phyloP scores from a whole-genome alignment of 2,888 invertebrate species.

The Acronicta aceris region DNA sequence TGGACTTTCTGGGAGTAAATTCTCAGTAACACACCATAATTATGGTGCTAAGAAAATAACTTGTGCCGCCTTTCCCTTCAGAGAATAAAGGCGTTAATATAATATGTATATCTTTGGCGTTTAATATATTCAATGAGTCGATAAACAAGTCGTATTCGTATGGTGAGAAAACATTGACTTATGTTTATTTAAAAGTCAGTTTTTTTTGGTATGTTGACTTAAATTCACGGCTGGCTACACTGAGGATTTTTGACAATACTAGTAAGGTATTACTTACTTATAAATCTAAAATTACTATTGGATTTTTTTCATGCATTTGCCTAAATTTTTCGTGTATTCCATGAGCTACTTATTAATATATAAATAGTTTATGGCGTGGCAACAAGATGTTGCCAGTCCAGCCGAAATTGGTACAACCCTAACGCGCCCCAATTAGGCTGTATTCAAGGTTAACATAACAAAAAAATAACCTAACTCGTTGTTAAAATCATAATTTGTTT shows the following conservation, averaged over 20 bases:
- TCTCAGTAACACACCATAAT: background rate
- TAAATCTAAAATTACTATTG: too few relatives aligned
- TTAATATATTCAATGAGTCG: background rate
- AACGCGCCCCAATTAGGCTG: too few relatives aligned
- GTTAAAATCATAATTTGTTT: conserved; percentile 22
- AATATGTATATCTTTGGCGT: background rate
- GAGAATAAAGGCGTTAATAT: background rate
- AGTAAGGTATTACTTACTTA: background rate
- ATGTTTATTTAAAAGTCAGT: background rate
- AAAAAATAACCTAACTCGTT: background rate
- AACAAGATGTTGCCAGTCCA: too few relatives aligned
- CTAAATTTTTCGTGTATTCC: too few relatives aligned
- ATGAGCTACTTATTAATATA: too few relatives aligned
- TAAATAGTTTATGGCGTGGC: too few relatives aligned
- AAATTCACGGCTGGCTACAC: background rate
- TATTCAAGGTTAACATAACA: conserved; percentile 7
- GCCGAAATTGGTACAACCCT: too few relatives aligned
- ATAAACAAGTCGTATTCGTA: background rate
- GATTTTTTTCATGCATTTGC: too few relatives aligned
- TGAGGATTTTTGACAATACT: too few relatives aligned
- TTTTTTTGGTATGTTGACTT: conserved; percentile 9
- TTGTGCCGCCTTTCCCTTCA: background rate
- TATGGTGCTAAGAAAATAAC: too few relatives aligned
- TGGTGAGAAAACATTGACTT: background rate
- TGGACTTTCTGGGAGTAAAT: too few relatives aligned